These are phyloP conservation scores for Phyllotreta cruciferae DNA, from an alignment of 2,888 invertebrate genomes.

Conservation along the genomic window DNA sequence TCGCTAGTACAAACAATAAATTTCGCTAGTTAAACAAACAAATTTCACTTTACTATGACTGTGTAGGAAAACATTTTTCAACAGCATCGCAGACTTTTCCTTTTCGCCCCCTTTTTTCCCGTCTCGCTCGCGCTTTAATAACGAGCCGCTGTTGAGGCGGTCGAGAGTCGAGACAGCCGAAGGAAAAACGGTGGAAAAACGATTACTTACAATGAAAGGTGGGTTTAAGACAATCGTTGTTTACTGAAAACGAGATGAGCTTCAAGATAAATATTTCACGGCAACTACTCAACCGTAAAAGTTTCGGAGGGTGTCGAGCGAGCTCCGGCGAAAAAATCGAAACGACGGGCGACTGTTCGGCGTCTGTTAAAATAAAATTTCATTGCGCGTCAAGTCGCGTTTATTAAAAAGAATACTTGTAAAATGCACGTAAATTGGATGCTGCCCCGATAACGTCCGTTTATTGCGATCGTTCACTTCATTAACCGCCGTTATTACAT, in stretches of 20 bases:
- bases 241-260: constrained; percentile 52
- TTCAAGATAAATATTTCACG: constrained; percentile 47
- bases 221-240: constrained; percentile 50
- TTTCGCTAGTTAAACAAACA: background rate
- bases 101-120: too few species aligned
- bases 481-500: constrained; percentile 24
- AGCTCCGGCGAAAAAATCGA: background rate
- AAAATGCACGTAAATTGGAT: background rate
- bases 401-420: constrained; percentile 10
- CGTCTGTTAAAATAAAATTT: background rate
- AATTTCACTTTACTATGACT: constrained; percentile 20
- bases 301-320: constrained; percentile 1
- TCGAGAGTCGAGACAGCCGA: constrained; percentile 55
- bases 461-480: constrained; percentile 23
- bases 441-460: constrained; percentile 7
- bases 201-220: constrained; percentile 56
- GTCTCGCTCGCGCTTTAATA: constrained; percentile 48
- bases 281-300: constrained; percentile 32
- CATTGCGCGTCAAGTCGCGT: constrained; percentile 6
- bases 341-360: background rate
- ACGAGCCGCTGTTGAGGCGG: constrained; percentile 52
- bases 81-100: constrained; percentile 44
- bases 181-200: constrained; percentile 49
- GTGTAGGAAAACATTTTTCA: constrained; percentile 56
- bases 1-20: background rate